Evolutionary conservation across 2,113 vertebrate species (phyloP).

Genomic region (Podarcis cretensis): DNA sequence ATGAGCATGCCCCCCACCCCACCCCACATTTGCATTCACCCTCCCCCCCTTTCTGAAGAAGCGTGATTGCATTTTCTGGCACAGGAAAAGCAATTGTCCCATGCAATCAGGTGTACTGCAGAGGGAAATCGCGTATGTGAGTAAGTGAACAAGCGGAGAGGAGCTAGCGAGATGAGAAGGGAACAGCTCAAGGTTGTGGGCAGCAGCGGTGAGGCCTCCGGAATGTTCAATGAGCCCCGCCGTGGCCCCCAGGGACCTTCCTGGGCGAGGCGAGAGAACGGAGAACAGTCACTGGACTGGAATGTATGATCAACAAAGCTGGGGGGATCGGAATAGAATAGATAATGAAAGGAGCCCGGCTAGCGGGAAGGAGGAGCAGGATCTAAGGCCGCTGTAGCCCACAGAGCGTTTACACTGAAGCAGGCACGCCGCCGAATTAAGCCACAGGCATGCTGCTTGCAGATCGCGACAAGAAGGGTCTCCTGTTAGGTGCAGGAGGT

Average conservation of each 20-base stretch:
- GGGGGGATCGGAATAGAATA: not conserved
- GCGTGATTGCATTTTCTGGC: not conserved
- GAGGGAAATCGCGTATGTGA: not conserved
- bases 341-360: not conserved
- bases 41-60: not conserved
- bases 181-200: not conserved
- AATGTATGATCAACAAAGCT: not conserved
- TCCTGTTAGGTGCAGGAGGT: not conserved
- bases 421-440: not conserved
- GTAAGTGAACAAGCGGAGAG: not conserved
- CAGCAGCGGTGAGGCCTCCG: conserved; percentile 7
- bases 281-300: not conserved
- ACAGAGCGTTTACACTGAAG: not conserved
- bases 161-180: not conserved
- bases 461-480: not conserved
- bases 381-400: not conserved
- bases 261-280: not conserved
- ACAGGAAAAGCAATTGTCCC: not conserved
- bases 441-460: not conserved
- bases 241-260: not conserved
- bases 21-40: not conserved
- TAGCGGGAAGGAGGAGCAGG: rapidly evolving
- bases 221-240: not conserved
- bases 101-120: not conserved
- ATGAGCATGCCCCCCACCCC: not conserved